phyloP scores from a whole-genome alignment of 2,888 invertebrate genomes.

The Cataglyphis albicans region DNA sequence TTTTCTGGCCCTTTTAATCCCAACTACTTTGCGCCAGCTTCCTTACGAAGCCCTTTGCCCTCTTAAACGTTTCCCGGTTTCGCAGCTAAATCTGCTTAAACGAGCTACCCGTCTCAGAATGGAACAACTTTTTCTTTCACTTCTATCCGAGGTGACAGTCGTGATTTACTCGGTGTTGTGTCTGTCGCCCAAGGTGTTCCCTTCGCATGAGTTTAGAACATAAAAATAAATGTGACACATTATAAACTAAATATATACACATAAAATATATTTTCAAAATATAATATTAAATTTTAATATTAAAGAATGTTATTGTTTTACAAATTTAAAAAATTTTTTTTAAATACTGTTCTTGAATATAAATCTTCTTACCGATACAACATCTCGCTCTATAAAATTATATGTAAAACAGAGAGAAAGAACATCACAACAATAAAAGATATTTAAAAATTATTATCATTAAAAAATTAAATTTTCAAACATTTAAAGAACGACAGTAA shows the following conservation, averaged over 20 bases:
- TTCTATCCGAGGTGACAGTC: conserved; percentile 36
- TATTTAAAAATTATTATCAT: not conserved
- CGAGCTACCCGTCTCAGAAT: conserved; percentile 60
- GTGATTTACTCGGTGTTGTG: conserved; percentile 44
- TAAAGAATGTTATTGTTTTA: not conserved
- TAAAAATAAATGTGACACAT: not conserved
- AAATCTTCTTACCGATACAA: not conserved
- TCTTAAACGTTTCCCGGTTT: conserved; percentile 79
- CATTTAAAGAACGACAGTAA: conserved; percentile 21
- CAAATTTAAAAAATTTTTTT: not conserved
- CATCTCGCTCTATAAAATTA: not conserved
- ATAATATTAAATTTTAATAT: not conserved
- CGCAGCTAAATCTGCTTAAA: conserved; percentile 79
- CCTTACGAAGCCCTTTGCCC: conserved; percentile 68
- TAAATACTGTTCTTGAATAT: not conserved
- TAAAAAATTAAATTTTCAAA: not conserved
- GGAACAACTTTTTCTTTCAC: conserved; percentile 65
- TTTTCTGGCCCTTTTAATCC: conserved; percentile 70
- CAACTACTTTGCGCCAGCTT: conserved; percentile 68
- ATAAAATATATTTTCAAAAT: not conserved
- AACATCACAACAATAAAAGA: not conserved
- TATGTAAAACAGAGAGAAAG: not conserved
- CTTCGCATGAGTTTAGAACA: conserved; percentile 16
- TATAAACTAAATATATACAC: not conserved
- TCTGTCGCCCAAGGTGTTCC: conserved; percentile 38